phyloP scores from a whole-genome alignment of 2,797 vertebrate genomes.

The Rhodeus uyekii region DNA sequence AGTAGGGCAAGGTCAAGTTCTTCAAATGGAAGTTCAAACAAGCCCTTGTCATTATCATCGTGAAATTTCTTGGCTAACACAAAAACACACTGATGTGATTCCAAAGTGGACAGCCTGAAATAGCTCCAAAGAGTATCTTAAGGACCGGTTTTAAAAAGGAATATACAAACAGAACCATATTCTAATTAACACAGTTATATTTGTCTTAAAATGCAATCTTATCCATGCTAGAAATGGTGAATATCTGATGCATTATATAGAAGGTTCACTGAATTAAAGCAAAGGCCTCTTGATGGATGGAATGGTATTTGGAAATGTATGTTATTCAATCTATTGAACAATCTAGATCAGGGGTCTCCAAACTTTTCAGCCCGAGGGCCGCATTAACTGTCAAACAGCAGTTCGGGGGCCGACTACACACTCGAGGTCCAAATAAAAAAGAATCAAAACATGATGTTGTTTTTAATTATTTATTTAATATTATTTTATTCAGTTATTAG shows the following conservation, averaged over 20 bases:
- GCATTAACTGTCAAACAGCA: constrained; percentile 34
- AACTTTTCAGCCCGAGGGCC: too few species aligned
- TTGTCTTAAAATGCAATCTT: neutral
- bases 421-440: too few species aligned
- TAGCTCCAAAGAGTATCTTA: constrained; percentile 17
- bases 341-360: too few species aligned
- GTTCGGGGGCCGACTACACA: too few species aligned
- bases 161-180: constrained; percentile 31
- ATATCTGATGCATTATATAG: neutral
- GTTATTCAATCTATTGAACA: constrained; percentile 31
- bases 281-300: neutral
- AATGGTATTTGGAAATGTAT: constrained; percentile 4
- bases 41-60: constrained; percentile 21
- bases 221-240: neutral
- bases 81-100: constrained; percentile 36
- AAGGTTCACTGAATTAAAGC: neutral
- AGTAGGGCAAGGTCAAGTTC: constrained; percentile 42
- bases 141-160: constrained; percentile 7
- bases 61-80: constrained; percentile 28
- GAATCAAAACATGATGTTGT: too few species aligned
- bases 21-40: constrained; percentile 46
- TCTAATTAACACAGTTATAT: neutral
- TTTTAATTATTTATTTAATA: too few species aligned
- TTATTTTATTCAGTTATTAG: too few species aligned
- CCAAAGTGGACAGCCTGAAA: constrained; percentile 38